These are phyloP conservation scores for Myotis vivesi DNA, from an alignment of 2,797 vertebrate species.

Conservation along the genomic window DNA sequence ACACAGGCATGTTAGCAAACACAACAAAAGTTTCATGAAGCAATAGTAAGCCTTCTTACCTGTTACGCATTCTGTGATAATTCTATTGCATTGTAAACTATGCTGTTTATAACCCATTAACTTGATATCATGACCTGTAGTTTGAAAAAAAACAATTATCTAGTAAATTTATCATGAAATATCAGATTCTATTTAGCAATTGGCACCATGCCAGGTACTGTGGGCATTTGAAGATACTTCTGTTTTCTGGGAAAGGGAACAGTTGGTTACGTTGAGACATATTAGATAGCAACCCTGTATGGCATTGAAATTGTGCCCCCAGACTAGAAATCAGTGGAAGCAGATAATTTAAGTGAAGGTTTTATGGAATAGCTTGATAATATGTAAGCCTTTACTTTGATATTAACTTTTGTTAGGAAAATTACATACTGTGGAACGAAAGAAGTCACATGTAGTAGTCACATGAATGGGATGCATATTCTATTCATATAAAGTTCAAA, in stretches of 20 bases:
- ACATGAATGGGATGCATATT: background rate
- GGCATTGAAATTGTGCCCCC: background rate
- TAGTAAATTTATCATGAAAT: background rate
- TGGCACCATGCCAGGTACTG: background rate
- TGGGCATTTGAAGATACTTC: background rate
- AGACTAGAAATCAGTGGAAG: background rate
- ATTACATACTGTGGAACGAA: background rate
- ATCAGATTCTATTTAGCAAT: background rate
- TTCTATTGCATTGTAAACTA: background rate
- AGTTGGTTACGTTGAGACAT: background rate
- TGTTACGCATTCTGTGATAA: background rate
- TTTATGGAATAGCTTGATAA: background rate
- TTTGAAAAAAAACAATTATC: background rate
- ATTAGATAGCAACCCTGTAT: background rate
- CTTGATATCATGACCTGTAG: background rate
- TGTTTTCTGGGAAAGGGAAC: background rate
- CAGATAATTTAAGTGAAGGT: background rate
- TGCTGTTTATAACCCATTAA: background rate
- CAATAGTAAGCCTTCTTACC: background rate
- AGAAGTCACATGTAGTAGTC: background rate
- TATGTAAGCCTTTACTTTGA: background rate
- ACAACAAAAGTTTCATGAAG: background rate
- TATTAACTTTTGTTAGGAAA: background rate
- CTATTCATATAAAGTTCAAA: background rate
- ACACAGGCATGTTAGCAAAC: background rate